phyloP scores from a whole-genome alignment of 2,797 vertebrate species.

The Alosa sapidissima region DNA sequence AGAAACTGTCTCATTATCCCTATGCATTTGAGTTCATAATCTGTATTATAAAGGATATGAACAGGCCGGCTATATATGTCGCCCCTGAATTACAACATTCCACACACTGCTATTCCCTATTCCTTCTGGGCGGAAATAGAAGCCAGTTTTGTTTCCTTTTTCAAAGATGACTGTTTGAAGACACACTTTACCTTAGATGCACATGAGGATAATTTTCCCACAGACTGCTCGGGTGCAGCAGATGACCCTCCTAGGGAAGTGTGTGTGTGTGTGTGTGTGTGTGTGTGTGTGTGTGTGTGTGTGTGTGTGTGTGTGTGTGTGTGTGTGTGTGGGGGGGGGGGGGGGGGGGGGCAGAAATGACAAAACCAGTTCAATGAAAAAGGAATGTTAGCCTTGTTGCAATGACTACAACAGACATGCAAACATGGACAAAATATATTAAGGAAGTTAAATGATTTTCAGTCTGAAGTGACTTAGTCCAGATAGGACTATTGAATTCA shows the following conservation, averaged over 20 bases:
- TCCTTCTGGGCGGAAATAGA: neutral
- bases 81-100: neutral
- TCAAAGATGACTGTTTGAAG: neutral
- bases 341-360: slow-evolving; percentile 14
- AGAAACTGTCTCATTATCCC: too few relatives aligned
- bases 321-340: too few relatives aligned
- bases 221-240: slow-evolving; percentile 89
- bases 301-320: too few relatives aligned
- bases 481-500: neutral
- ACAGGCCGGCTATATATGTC: neutral
- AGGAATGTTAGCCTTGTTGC: neutral
- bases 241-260: slow-evolving; percentile 85
- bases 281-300: too few relatives aligned
- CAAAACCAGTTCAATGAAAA: neutral
- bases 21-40: too few relatives aligned
- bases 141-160: neutral
- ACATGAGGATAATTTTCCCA: slow-evolving; percentile 98
- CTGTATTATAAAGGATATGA: too few relatives aligned
- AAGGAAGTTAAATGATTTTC: neutral
- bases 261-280: too few relatives aligned
- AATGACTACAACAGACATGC: neutral
- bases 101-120: neutral
- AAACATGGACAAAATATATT: neutral
- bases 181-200: slow-evolving; percentile 81
- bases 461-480: neutral